Evolutionary conservation across 2,888 invertebrate species (phyloP).

Genomic region (Polymixis flavicincta): DNA sequence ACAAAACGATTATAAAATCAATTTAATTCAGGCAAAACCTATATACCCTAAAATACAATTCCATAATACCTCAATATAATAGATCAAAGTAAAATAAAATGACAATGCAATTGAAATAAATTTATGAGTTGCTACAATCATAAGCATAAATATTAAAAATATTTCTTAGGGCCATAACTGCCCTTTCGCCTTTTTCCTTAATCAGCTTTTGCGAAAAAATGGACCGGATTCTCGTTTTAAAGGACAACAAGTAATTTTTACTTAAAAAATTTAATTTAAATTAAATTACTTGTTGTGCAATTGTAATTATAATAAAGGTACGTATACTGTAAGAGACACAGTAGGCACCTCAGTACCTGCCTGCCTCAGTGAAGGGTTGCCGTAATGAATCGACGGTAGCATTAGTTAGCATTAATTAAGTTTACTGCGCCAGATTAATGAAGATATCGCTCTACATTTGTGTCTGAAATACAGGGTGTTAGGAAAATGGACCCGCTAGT

Average conservation of each 20-base stretch:
- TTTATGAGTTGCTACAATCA: background rate
- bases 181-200: background rate
- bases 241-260: background rate
- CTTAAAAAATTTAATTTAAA: too few relatives aligned
- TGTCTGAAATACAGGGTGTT: slow-evolving; percentile 70
- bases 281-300: too few relatives aligned
- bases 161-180: background rate
- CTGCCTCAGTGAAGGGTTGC: slow-evolving; percentile 70
- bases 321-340: background rate
- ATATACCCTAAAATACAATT: background rate
- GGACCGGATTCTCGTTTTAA: background rate
- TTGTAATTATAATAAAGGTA: background rate
- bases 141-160: background rate
- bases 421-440: slow-evolving; percentile 83
- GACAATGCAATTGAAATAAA: background rate
- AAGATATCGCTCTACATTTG: slow-evolving; percentile 74
- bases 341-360: background rate
- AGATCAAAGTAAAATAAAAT: background rate
- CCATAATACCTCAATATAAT: background rate
- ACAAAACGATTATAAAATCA: background rate
- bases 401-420: slow-evolving; percentile 88
- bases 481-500: background rate
- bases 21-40: background rate
- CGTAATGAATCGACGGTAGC: slow-evolving; percentile 77
- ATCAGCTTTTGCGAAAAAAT: background rate